These are phyloP conservation scores for Peromyscus melanophrys DNA, from an alignment of 2,797 vertebrate species.

Conservation along the genomic window DNA sequence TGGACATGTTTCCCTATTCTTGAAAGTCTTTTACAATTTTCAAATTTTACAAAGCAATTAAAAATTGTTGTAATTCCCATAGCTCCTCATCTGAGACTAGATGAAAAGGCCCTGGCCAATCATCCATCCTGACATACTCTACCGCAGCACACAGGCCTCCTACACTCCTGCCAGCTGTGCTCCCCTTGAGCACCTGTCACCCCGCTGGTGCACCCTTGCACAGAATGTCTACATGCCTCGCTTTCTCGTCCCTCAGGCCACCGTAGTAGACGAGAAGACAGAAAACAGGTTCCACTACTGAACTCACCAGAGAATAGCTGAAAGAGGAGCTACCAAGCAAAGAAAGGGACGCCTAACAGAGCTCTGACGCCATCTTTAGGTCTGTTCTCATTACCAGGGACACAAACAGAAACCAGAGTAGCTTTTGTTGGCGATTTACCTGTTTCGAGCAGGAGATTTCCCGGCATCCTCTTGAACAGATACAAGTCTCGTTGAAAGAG, in stretches of 20 bases:
- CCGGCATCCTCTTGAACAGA: constrained; percentile 96
- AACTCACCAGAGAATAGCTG: neutral
- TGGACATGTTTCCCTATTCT: neutral
- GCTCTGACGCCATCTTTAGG: neutral
- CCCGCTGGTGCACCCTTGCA: neutral
- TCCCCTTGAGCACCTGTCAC: neutral
- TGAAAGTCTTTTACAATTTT: neutral
- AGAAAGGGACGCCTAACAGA: neutral
- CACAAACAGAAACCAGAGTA: constrained; percentile 50
- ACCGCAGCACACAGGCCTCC: neutral
- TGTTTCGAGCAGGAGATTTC: constrained; percentile 97
- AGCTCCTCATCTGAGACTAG: neutral
- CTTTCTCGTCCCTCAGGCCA: constrained; percentile 7
- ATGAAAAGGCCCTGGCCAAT: neutral
- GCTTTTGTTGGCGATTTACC: constrained; percentile 88
- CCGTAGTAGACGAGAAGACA: constrained; percentile 4
- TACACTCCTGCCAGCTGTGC: neutral
- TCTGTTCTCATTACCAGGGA: neutral
- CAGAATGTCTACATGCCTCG: neutral
- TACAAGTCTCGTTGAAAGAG: constrained; percentile 93
- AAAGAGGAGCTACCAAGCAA: neutral
- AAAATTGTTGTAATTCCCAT: neutral
- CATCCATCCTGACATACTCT: neutral
- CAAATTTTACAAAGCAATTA: constrained; percentile 49
- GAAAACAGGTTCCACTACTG: neutral